phyloP scores from a whole-genome alignment of 1,140 invertebrate genomes.

The Polyergus mexicanus region DNA sequence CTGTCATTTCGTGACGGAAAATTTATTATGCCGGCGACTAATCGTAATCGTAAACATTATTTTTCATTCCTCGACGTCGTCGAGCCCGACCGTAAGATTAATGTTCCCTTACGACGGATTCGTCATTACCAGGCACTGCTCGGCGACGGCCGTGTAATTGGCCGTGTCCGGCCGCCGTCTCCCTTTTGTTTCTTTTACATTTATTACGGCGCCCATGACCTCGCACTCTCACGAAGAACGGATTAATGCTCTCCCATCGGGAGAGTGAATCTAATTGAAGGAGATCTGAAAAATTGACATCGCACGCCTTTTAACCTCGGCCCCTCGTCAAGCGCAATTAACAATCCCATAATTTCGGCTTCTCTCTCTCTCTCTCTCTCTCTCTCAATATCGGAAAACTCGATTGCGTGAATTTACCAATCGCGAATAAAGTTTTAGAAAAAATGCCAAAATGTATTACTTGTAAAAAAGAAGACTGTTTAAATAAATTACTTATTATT shows the following conservation, averaged over 20 bases:
- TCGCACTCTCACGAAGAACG: slow-evolving; percentile 2
- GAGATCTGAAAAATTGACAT: slow-evolving; percentile 27
- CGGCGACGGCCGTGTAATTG: slow-evolving; percentile 45
- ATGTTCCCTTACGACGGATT: slow-evolving; percentile 45
- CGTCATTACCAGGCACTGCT: slow-evolving; percentile 42
- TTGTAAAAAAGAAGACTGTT: neutral
- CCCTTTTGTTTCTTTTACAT: slow-evolving; percentile 40
- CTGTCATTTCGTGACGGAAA: slow-evolving; percentile 5
- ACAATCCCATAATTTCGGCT: slow-evolving; percentile 3
- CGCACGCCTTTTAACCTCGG: neutral
- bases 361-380: neutral
- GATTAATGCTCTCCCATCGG: slow-evolving; percentile 30
- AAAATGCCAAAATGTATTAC: neutral
- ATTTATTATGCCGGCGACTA: slow-evolving; percentile 40
- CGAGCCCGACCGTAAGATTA: slow-evolving; percentile 23
- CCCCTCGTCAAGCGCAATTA: neutral
- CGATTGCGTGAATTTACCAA: neutral
- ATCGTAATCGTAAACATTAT: slow-evolving; percentile 49
- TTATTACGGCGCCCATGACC: slow-evolving; percentile 45
- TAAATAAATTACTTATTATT: no score
- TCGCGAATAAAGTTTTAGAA: neutral
- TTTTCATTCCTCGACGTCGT: slow-evolving; percentile 51
- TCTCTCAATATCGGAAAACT: neutral
- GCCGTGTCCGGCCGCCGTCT: slow-evolving; percentile 30
- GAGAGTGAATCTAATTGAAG: slow-evolving; percentile 19